phyloP scores from a whole-genome alignment of 2,888 invertebrate species.

The Conistra vaccinii region DNA sequence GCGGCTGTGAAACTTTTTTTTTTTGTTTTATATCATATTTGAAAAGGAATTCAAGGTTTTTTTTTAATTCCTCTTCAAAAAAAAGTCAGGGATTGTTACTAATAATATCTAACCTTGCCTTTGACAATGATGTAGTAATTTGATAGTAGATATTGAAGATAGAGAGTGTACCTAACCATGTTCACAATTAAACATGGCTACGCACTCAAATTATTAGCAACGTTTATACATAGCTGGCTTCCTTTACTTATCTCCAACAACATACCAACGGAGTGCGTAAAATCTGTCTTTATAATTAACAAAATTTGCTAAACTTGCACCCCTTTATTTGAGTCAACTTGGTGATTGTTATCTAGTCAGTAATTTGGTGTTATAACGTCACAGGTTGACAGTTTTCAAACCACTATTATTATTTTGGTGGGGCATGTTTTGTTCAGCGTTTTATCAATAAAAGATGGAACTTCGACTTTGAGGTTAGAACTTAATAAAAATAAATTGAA shows the following conservation, averaged over 20 bases:
- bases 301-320: slow-evolving; percentile 4
- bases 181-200: background rate
- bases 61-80: too few species aligned
- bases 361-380: slow-evolving; percentile 23
- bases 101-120: too few species aligned
- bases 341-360: slow-evolving; percentile 19
- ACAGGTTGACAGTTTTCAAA: background rate
- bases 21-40: too few species aligned
- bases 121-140: too few species aligned
- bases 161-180: too few species aligned
- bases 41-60: too few species aligned
- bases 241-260: slow-evolving; percentile 19
- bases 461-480: too few species aligned
- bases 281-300: slow-evolving; percentile 17
- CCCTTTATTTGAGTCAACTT: slow-evolving; percentile 20
- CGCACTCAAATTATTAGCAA: slow-evolving; percentile 7
- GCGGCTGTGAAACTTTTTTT: too few species aligned
- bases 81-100: too few species aligned
- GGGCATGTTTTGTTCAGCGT: background rate
- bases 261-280: background rate
- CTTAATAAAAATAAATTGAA: too few species aligned
- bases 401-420: background rate
- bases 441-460: background rate
- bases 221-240: background rate
- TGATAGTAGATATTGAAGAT: too few species aligned